Conservation (phyloP, 2,797 vertebrate species). For the Chloroceryle inda region DNA sequence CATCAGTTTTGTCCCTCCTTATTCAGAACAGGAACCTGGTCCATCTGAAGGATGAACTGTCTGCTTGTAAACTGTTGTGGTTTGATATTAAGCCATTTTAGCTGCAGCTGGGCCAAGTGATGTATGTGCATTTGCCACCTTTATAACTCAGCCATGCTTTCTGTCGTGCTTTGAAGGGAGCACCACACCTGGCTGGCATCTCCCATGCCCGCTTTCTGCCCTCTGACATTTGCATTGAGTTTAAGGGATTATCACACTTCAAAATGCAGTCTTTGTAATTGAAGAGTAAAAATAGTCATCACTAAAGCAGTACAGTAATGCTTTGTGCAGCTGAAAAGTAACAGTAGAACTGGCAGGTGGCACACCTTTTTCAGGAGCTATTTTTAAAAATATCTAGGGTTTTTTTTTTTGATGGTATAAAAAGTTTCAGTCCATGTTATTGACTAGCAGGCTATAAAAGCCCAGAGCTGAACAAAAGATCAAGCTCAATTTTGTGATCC, state of each 20-base stretch:
- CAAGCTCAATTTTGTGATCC: background rate
- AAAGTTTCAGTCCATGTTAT: background rate
- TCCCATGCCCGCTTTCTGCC: constrained; percentile 42
- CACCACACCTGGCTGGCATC: constrained; percentile 65
- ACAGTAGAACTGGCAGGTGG: background rate
- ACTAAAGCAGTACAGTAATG: background rate
- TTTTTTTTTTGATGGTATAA: background rate
- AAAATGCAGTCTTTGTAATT: constrained; percentile 57
- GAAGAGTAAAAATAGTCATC: constrained; percentile 9
- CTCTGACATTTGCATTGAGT: constrained; percentile 48
- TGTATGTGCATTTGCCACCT: constrained; percentile 55
- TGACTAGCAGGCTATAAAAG: background rate
- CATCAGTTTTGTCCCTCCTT: background rate
- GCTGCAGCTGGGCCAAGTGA: constrained; percentile 49
- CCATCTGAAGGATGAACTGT: background rate
- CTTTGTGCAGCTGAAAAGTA: constrained; percentile 24
- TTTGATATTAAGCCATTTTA: constrained; percentile 55
- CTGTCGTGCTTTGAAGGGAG: constrained; percentile 50
- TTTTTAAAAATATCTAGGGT: background rate
- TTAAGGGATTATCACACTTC: constrained; percentile 38
- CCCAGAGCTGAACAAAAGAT: background rate
- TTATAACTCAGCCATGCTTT: constrained; percentile 73
- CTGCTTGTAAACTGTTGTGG: constrained; percentile 27
- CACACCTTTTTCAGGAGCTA: background rate
- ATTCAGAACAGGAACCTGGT: background rate